Conservation (phyloP, 2,113 vertebrate genomes). For the Melospiza georgiana region DNA sequence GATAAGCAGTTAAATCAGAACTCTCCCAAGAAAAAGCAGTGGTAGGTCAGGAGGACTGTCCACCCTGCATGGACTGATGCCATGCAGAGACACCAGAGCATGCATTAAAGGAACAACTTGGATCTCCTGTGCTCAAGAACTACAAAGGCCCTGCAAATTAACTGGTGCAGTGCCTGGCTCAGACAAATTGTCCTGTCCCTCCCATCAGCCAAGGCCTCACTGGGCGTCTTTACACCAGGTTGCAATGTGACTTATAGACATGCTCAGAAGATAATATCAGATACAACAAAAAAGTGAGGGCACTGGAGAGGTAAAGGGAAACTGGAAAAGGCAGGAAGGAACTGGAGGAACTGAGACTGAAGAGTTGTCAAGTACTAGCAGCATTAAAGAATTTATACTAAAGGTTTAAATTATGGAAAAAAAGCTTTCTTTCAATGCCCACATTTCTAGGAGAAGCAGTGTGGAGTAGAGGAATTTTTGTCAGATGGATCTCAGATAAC, state of each 20-base stretch:
- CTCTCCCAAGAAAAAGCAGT: background rate
- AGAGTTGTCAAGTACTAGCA: background rate
- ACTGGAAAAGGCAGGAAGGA: background rate
- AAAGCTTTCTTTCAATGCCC: background rate
- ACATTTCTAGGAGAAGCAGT: background rate
- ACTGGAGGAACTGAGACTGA: background rate
- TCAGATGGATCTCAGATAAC: background rate
- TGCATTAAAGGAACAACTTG: background rate
- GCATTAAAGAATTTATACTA: background rate
- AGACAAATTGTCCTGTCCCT: background rate
- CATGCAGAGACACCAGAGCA: background rate
- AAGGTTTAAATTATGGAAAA: background rate
- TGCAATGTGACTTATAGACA: background rate
- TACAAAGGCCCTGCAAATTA: background rate
- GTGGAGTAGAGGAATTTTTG: background rate
- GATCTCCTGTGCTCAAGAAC: background rate
- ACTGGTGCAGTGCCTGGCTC: background rate
- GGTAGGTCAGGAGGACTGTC: background rate
- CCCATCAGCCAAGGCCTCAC: background rate
- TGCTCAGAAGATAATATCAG: background rate
- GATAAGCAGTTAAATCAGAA: background rate
- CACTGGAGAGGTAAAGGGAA: background rate
- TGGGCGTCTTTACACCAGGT: background rate
- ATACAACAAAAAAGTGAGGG: accelerated
- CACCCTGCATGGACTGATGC: background rate